These are phyloP conservation scores for Cryptotermes secundus DNA, from an alignment of 1,140 invertebrate genomes.

Conservation along the genomic window DNA sequence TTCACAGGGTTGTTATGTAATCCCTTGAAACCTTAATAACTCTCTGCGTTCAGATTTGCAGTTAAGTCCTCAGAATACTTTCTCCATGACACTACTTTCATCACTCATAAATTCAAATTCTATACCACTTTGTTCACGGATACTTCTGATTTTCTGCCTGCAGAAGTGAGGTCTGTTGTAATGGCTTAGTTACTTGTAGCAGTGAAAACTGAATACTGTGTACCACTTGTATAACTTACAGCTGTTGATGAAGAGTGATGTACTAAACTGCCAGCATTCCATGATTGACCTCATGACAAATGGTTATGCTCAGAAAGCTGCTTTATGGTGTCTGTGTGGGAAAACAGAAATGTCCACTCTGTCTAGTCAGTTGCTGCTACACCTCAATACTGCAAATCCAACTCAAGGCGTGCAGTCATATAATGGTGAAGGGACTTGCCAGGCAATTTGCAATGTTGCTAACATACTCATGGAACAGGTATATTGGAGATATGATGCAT, in stretches of 20 bases:
- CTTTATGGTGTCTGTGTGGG: slow-evolving; percentile 84
- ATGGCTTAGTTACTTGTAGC: too few species aligned
- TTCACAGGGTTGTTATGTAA: too few species aligned
- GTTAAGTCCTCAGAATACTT: too few species aligned
- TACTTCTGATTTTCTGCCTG: too few species aligned
- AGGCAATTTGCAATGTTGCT: slow-evolving; percentile 69
- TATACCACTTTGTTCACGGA: too few species aligned
- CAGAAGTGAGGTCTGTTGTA: too few species aligned
- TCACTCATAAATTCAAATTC: too few species aligned
- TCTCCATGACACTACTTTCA: too few species aligned
- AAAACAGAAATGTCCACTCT: slow-evolving; percentile 78
- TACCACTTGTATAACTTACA: too few species aligned
- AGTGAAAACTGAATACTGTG: too few species aligned
- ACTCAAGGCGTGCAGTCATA: slow-evolving; percentile 56
- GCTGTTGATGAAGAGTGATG: slow-evolving; percentile 78
- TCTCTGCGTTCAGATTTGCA: too few species aligned
- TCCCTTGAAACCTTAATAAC: too few species aligned
- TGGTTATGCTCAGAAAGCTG: slow-evolving; percentile 75
- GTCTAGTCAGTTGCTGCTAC: slow-evolving; percentile 73
- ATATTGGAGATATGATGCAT: slow-evolving; percentile 28
- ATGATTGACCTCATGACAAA: slow-evolving; percentile 77
- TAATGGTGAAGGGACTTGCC: slow-evolving; percentile 68
- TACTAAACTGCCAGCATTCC: slow-evolving; percentile 81
- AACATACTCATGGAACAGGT: slow-evolving; percentile 60
- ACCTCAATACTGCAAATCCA: slow-evolving; percentile 65